Evolutionary conservation across 2,888 invertebrate genomes (phyloP), one percentile per base, ranked within the genome.

Genomic region (Fragum fragum): DNA sequence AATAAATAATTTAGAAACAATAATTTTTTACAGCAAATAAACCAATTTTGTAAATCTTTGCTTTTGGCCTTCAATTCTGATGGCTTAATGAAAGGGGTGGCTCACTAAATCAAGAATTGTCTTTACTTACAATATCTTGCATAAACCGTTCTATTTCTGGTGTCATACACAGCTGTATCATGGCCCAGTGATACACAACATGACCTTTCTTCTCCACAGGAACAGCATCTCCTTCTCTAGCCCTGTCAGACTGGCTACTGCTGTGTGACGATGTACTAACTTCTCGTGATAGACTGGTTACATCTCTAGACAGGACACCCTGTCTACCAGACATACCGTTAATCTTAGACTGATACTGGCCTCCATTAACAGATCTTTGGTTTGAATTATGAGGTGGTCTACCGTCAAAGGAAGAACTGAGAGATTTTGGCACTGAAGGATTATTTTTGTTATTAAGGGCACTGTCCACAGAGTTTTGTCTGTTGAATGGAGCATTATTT

Each of bases 81-180:
- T n/a, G n/a, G n/a, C n/a, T n/a, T n/a, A n/a, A n/a, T n/a, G n/a
- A n/a, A n/a, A n/a, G n/a, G n/a, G n/a, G n/a, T n/a, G n/a, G n/a
- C n/a, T n/a, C n/a, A n/a, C n/a, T n/a, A n/a, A n/a, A n/a, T n/a
- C n/a, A n/a, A n/a, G n/a, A n/a, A n/a, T n/a, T n/a, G n/a, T n/a
- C n/a, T n/a, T n/a, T n/a, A 90, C 92, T 92, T 88, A 93, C 93
- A 77, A 92, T 89, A 36, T 89, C 88, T 68, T 91, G 90, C 61
- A 91, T 89, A 72, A 92, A 92, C 55, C 88, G 81, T 32, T 90
- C 89, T 32, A 93, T 83, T 28, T 92, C 92, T 23, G 87, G 71
- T 16, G 91, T 88, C 80, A 90, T 86, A 74, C 87, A 88, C 59
- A 90, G 85, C 75, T 92, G 91, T 76, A 93, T 90, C 88, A 90